phyloP scores from a whole-genome alignment of 2,888 invertebrate species.

The Drosophila anceps region DNA sequence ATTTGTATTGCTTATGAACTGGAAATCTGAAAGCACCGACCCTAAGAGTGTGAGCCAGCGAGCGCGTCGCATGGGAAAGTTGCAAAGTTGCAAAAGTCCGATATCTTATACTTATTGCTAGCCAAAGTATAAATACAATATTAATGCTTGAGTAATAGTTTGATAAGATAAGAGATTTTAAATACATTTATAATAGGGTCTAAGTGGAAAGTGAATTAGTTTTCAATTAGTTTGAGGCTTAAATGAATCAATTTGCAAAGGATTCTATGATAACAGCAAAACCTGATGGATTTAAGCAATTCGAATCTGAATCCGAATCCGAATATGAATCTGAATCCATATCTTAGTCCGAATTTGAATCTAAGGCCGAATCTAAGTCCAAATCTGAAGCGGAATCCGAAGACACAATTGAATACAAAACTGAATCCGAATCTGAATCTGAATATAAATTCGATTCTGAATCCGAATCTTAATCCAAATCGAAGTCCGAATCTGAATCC shows the following conservation, averaged over 20 bases:
- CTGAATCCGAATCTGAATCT: background rate
- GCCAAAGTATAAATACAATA: background rate
- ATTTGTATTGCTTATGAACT: constrained; percentile 31
- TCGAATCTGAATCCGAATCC: background rate
- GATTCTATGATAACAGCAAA: background rate
- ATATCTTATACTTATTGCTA: background rate
- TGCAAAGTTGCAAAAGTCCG: background rate
- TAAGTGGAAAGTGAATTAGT: background rate
- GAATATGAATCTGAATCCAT: background rate
- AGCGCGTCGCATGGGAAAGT: background rate
- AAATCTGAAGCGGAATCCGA: background rate
- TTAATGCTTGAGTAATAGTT: background rate
- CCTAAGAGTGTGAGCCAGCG: background rate
- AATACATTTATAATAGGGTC: background rate
- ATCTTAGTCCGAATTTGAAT: background rate
- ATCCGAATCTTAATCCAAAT: background rate
- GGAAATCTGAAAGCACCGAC: background rate
- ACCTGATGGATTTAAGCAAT: background rate
- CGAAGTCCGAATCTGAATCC: background rate
- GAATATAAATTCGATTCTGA: too few species aligned
- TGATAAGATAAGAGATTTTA: background rate
- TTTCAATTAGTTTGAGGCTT: background rate
- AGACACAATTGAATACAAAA: background rate
- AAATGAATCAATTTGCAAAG: background rate
- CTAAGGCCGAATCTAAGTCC: background rate